Evolutionary conservation across 2,888 invertebrate species (phyloP).

Genomic region (Neoscelio sp.): DNA sequence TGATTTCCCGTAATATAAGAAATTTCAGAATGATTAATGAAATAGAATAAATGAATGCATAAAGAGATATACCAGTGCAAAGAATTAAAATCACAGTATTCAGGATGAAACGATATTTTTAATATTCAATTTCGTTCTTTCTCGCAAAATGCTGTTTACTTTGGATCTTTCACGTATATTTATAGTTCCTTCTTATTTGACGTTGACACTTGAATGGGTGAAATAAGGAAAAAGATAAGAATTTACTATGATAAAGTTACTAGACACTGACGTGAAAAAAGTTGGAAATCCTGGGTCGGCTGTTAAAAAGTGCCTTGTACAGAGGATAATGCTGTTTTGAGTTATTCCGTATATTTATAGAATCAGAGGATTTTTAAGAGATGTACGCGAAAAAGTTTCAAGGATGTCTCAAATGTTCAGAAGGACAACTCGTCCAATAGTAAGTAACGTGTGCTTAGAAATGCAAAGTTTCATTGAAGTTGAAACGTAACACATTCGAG

Average conservation of each 20-base stretch:
- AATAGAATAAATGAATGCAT: constrained; percentile 35
- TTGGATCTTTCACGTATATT: constrained; percentile 37
- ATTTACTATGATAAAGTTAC: too few relatives aligned
- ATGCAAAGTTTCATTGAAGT: constrained; percentile 40
- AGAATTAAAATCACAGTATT: constrained; percentile 7
- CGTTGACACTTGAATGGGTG: too few relatives aligned
- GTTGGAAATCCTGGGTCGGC: too few relatives aligned
- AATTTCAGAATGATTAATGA: constrained; percentile 43
- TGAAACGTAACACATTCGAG: constrained; percentile 19
- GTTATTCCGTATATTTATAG: too few relatives aligned
- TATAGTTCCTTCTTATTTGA: too few relatives aligned
- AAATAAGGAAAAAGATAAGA: too few relatives aligned
- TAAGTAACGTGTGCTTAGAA: constrained; percentile 27
- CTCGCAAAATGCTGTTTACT: constrained; percentile 48
- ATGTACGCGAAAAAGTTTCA: constrained; percentile 18
- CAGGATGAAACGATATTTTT: constrained; percentile 23
- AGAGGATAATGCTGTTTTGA: too few relatives aligned
- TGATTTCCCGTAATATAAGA: constrained; percentile 43
- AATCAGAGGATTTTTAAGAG: not conserved
- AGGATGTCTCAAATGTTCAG: constrained; percentile 14
- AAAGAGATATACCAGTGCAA: constrained; percentile 20
- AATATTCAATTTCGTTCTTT: constrained; percentile 6
- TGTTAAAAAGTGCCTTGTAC: too few relatives aligned
- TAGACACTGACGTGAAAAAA: too few relatives aligned
- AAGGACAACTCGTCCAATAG: constrained; percentile 15